These are phyloP conservation scores for Strix occidentalis DNA, from an alignment of 2,797 vertebrate genomes.

Conservation along the genomic window DNA sequence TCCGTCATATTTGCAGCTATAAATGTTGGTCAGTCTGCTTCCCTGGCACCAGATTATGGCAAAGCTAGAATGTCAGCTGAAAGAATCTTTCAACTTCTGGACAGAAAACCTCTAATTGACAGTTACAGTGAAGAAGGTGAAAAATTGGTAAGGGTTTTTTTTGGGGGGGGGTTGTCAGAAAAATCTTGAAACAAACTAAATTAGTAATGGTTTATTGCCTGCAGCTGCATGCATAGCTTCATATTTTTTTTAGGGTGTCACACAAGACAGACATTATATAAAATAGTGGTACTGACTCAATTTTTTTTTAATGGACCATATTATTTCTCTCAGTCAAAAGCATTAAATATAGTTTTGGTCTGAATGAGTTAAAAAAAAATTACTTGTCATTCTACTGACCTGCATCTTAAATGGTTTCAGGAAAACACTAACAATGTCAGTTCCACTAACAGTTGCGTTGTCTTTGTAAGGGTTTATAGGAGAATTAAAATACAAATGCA, in stretches of 20 bases:
- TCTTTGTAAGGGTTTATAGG: not conserved
- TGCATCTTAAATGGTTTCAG: not conserved
- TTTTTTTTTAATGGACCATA: not conserved
- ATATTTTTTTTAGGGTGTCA: not conserved
- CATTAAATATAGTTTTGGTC: not conserved
- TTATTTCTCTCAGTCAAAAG: not conserved
- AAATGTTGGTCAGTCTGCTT: constrained; percentile 73
- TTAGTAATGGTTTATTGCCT: not conserved
- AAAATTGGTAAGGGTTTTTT: constrained; percentile 67
- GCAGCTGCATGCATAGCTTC: not conserved
- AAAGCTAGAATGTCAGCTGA: constrained; percentile 74
- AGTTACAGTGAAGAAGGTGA: constrained; percentile 75
- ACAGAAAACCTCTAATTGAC: constrained; percentile 72
- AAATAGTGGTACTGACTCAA: not conserved
- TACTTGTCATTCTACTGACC: not conserved
- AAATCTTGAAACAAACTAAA: not conserved
- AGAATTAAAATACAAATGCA: not conserved
- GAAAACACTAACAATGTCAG: not conserved
- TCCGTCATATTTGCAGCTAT: constrained; percentile 76
- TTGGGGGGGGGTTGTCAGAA: not conserved
- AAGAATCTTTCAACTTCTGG: constrained; percentile 73
- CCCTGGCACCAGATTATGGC: constrained; percentile 75
- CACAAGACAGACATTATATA: not conserved
- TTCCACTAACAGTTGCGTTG: not conserved
- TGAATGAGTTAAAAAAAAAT: not conserved